These are phyloP conservation scores for Chionis minor DNA, from an alignment of 2,113 vertebrate genomes.

Conservation along the genomic window DNA sequence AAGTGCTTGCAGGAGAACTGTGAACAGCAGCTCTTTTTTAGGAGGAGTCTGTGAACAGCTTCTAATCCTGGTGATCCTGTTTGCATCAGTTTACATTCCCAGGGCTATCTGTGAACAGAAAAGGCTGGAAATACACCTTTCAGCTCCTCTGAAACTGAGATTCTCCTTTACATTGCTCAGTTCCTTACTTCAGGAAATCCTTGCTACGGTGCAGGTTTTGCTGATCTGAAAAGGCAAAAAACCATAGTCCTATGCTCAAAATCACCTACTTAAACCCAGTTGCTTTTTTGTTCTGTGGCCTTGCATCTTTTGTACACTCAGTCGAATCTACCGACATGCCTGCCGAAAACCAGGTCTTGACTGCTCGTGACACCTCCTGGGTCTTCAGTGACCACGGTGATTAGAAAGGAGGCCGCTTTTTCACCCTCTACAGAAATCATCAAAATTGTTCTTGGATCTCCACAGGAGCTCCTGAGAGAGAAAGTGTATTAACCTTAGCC, in stretches of 20 bases:
- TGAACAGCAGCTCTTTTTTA: slow-evolving; percentile 26
- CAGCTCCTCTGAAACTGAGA: neutral
- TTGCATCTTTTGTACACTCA: neutral
- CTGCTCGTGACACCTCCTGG: neutral
- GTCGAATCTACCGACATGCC: neutral
- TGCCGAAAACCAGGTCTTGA: neutral
- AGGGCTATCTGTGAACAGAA: slow-evolving; percentile 4
- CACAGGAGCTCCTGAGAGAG: neutral
- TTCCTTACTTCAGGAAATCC: neutral
- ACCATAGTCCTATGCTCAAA: neutral
- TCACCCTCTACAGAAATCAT: neutral
- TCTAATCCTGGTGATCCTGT: slow-evolving; percentile 35
- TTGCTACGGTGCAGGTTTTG: neutral
- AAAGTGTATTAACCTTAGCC: neutral
- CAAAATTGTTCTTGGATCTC: neutral
- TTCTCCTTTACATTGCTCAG: neutral
- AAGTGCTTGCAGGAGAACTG: neutral
- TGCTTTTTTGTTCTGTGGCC: neutral
- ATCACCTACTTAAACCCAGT: neutral
- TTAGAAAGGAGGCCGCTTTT: neutral
- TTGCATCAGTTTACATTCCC: slow-evolving; percentile 26
- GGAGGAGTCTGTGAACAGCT: neutral
- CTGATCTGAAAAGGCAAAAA: neutral
- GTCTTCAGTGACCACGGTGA: neutral
- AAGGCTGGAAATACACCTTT: slow-evolving; percentile 19